phyloP scores from a whole-genome alignment of 2,113 vertebrate species.

The human (Homo sapiens) region DNA sequence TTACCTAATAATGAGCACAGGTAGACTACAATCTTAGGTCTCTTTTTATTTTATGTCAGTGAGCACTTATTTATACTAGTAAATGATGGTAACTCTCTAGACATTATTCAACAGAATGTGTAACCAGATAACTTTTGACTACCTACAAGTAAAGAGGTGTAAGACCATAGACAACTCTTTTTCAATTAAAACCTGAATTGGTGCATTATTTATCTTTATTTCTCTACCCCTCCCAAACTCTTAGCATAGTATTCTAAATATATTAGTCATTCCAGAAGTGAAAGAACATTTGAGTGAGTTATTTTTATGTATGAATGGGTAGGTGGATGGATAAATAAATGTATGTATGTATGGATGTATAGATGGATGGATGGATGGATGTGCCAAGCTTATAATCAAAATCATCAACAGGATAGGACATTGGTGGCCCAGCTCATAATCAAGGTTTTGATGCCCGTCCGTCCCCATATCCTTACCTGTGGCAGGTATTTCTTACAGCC shows the following conservation, averaged over 20 bases:
- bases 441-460: neutral
- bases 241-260: neutral
- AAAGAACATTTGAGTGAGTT: neutral
- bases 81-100: neutral
- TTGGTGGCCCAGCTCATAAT: neutral
- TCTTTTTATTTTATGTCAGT: neutral
- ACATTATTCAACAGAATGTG: neutral
- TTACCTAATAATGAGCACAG: neutral
- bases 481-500: neutral
- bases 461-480: neutral
- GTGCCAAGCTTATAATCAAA: neutral
- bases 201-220: neutral
- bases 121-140: neutral
- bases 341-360: neutral
- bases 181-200: neutral
- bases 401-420: neutral
- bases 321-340: neutral
- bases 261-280: neutral
- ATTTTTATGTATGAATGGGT: neutral
- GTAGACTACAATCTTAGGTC: neutral
- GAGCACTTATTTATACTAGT: neutral
- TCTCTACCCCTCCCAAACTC: neutral
- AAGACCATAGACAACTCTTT: neutral
- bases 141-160: neutral
- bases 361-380: neutral